Evolutionary conservation across 2,888 invertebrate genomes (phyloP).

Genomic region (Doris montereyensis): DNA sequence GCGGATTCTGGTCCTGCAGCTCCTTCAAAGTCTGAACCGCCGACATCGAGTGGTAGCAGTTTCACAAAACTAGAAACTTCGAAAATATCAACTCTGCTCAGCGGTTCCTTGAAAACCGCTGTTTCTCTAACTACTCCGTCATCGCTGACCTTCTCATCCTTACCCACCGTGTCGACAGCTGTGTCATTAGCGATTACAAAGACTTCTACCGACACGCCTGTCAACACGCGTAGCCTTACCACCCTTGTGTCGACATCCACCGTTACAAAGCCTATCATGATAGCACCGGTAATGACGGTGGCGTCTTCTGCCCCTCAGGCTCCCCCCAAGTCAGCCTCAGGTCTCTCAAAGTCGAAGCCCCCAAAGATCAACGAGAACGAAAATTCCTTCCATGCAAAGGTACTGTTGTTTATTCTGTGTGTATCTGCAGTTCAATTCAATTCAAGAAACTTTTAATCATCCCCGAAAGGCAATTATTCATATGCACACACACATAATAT

Average conservation of each 20-base stretch:
- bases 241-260: constrained; percentile 27
- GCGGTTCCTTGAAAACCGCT: constrained; percentile 45
- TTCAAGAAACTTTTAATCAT: too few species aligned
- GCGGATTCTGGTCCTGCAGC: constrained; percentile 39
- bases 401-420: constrained; percentile 32
- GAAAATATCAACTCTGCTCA: constrained; percentile 43
- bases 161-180: constrained; percentile 24
- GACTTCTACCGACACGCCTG: constrained; percentile 38
- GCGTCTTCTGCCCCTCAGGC: constrained; percentile 15
- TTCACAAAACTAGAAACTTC: background rate
- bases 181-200: constrained; percentile 40
- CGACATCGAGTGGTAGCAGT: background rate
- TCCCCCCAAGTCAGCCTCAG: too few species aligned
- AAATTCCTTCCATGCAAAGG: constrained; percentile 65
- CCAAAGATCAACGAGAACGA: constrained; percentile 44
- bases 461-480: too few species aligned
- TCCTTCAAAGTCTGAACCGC: background rate
- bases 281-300: constrained; percentile 36
- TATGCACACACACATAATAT: background rate
- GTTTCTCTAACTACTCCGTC: constrained; percentile 36
- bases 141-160: constrained; percentile 20
- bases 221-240: constrained; percentile 32
- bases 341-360: constrained; percentile 14
- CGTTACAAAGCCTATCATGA: constrained; percentile 36
- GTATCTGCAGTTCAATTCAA: too few species aligned